Conservation (phyloP, 1,140 invertebrate genomes). For the Cyclargus thomasi region DNA sequence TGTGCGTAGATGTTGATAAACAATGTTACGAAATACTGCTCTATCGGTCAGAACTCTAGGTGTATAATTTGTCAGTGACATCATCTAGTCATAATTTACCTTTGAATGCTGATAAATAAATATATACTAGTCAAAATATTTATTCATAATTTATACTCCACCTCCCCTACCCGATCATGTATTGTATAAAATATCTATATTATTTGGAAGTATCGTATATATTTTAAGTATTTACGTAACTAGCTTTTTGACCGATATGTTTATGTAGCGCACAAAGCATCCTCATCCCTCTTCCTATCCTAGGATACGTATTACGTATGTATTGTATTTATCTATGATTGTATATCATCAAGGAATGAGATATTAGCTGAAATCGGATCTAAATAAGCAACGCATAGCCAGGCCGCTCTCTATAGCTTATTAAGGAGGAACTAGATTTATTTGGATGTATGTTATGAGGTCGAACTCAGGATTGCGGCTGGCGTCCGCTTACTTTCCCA, state of each 20-base stretch:
- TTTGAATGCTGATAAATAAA: conserved; percentile 56
- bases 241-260: conserved; percentile 73
- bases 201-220: conserved; percentile 42
- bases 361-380: conserved; percentile 34
- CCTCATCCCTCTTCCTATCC: conserved; percentile 31
- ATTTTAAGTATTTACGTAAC: conserved; percentile 52
- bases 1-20: conserved; percentile 45
- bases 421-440: conserved; percentile 52
- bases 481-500: conserved; percentile 63
- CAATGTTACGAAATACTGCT: conserved; percentile 24
- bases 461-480: conserved; percentile 42
- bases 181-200: conserved; percentile 37
- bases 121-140: conserved; percentile 63
- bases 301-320: background rate
- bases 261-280: conserved; percentile 64
- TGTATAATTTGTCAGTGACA: conserved; percentile 63
- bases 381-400: conserved; percentile 36
- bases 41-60: conserved; percentile 69
- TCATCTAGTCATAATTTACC: conserved; percentile 76
- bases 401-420: conserved; percentile 32
- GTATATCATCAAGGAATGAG: conserved; percentile 21
- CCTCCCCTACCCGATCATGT: conserved; percentile 40
- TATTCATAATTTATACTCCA: conserved; percentile 52
- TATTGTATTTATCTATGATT: conserved; percentile 4
- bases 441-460: conserved; percentile 64